A percentile compares a stretch with the other conserved stretches of the same genome.
phyloP scores from a whole-genome alignment of 2,888 invertebrate genomes.

The Thymelicus acteon region DNA sequence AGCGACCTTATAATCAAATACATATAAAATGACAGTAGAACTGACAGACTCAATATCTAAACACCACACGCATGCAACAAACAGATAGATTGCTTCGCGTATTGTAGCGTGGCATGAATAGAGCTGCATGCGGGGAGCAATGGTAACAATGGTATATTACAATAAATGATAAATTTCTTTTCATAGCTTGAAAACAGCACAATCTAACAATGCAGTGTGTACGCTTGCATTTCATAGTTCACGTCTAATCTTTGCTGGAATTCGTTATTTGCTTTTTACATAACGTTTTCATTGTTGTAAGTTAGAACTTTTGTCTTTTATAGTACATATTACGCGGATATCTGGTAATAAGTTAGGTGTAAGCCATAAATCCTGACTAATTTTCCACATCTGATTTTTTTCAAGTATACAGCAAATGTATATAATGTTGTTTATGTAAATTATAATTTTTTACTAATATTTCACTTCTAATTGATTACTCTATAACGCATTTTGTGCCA shows the following conservation, averaged over 20 bases:
- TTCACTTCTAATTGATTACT: too few species aligned
- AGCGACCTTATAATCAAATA: too few species aligned
- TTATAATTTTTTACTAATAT: too few species aligned
- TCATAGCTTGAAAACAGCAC: conserved; percentile 12
- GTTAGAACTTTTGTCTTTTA: background rate
- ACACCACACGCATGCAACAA: background rate
- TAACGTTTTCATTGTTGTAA: background rate
- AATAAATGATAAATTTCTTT: conserved; percentile 13
- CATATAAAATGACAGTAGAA: background rate
- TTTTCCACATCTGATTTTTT: too few species aligned
- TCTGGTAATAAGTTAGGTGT: too few species aligned
- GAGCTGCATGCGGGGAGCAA: conserved; percentile 1
- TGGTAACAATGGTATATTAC: conserved; percentile 9
- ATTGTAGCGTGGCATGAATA: conserved; percentile 2
- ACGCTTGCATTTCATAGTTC: conserved; percentile 5
- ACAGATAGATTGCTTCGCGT: conserved; percentile 3
- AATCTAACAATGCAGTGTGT: conserved; percentile 5
- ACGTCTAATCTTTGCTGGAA: conserved; percentile 10
- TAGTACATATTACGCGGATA: background rate
- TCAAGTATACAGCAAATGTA: too few species aligned
- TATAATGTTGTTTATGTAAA: too few species aligned
- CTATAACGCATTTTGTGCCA: too few species aligned
- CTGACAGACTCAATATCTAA: background rate
- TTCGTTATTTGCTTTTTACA: background rate
- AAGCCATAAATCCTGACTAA: too few species aligned